A percentile compares a stretch with the other conserved stretches of the same genome.
phyloP scores from a whole-genome alignment of 2,888 invertebrate species.

The Drosophila cyrtoloma region DNA sequence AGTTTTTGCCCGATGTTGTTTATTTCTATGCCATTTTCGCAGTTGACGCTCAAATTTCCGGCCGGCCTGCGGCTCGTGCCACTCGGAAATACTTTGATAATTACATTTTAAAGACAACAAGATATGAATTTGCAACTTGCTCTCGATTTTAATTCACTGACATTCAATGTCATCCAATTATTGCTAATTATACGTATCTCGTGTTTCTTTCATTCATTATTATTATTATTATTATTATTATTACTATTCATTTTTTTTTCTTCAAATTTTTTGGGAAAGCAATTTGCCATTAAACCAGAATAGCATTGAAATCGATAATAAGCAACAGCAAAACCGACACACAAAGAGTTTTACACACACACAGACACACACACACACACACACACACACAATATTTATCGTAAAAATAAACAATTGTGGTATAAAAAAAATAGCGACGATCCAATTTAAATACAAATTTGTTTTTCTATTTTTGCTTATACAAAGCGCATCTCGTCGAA shows the following conservation, averaged over 20 bases:
- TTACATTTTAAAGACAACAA: slow-evolving; percentile 70
- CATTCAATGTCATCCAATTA: slow-evolving; percentile 65
- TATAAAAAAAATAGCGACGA: slow-evolving; percentile 15
- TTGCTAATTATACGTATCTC: slow-evolving; percentile 58
- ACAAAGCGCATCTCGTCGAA: neutral
- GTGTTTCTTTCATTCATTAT: slow-evolving; percentile 37
- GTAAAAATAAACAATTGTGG: slow-evolving; percentile 49
- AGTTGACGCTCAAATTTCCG: slow-evolving; percentile 75
- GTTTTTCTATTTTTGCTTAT: neutral
- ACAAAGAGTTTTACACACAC: slow-evolving; percentile 10
- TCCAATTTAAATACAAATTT: slow-evolving; percentile 60
- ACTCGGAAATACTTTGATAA: slow-evolving; percentile 72
- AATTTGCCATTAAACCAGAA: slow-evolving; percentile 53
- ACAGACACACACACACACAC: slow-evolving; percentile 4
- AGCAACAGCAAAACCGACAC: slow-evolving; percentile 12
- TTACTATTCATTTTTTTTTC: neutral
- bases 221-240: slow-evolving; percentile 6
- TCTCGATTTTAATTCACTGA: neutral
- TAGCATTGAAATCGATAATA: slow-evolving; percentile 51
- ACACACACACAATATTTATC: slow-evolving; percentile 27
- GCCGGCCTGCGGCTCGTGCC: slow-evolving; percentile 48
- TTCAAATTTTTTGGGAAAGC: slow-evolving; percentile 28
- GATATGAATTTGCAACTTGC: slow-evolving; percentile 31
- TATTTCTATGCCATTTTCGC: slow-evolving; percentile 54
- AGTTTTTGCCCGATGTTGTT: slow-evolving; percentile 34